phyloP scores from a whole-genome alignment of 2,797 vertebrate genomes.

The Falco naumanni region DNA sequence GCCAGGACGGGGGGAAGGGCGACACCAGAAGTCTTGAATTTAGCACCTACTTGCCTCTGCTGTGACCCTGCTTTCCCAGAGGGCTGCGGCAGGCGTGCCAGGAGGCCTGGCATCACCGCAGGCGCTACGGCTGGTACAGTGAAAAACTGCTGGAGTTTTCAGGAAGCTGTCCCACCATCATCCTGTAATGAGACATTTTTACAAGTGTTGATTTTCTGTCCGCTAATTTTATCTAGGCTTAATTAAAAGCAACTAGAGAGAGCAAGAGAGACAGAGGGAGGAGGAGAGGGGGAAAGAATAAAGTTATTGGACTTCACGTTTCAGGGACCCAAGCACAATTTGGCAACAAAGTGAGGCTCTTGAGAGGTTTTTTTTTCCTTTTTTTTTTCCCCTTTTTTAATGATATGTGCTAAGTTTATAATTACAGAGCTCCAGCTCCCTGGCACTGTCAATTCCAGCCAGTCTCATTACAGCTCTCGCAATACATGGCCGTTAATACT shows the following conservation, averaged over 20 bases:
- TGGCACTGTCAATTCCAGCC: slow-evolving; percentile 32
- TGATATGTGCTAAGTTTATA: slow-evolving; percentile 21
- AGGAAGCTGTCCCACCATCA: neutral
- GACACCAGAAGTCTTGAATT: neutral
- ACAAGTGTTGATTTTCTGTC: slow-evolving; percentile 50
- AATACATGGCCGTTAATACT: slow-evolving; percentile 62
- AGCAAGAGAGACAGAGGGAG: neutral
- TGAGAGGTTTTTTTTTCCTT: neutral
- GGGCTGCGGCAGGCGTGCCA: fast-evolving
- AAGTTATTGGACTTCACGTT: neutral
- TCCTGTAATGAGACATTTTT: slow-evolving; percentile 6
- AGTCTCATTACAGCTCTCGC: slow-evolving; percentile 69
- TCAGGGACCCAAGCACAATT: neutral
- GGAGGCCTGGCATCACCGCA: neutral
- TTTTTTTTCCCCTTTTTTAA: neutral
- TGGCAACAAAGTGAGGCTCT: slow-evolving; percentile 23
- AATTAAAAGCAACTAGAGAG: slow-evolving; percentile 46
- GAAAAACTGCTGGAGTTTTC: neutral
- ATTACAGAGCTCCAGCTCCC: slow-evolving; percentile 39
- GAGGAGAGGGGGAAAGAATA: neutral
- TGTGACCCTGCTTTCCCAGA: neutral
- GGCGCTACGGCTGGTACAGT: neutral
- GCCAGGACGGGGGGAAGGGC: neutral
- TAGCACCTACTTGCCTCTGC: neutral
- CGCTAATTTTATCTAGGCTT: slow-evolving; percentile 48